phyloP scores from a whole-genome alignment of 2,797 vertebrate species.

The Artibeus lituratus region DNA sequence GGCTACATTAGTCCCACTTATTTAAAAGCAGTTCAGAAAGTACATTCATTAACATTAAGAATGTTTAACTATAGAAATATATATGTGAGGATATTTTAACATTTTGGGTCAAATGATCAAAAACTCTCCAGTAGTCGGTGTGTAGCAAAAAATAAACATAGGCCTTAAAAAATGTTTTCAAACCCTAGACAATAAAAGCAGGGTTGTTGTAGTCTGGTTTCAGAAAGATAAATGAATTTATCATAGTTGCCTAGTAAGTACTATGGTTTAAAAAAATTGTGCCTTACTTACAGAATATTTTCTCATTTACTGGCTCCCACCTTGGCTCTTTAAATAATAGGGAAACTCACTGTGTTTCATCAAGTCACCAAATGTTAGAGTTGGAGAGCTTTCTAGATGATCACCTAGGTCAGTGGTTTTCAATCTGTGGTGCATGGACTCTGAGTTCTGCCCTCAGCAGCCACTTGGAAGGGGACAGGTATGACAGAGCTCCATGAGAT shows the following conservation, averaged over 20 bases:
- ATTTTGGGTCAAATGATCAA: not conserved
- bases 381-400: not conserved
- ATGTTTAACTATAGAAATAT: conserved; percentile 25
- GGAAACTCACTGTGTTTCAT: not conserved
- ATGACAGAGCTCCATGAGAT: not conserved
- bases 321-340: not conserved
- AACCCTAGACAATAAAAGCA: not conserved
- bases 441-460: not conserved
- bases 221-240: not conserved
- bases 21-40: conserved; percentile 28
- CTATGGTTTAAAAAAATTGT: not conserved
- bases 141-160: conserved; percentile 4
- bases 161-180: not conserved
- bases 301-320: not conserved
- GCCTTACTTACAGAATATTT: not conserved
- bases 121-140: not conserved
- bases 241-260: not conserved
- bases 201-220: not conserved
- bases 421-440: not conserved
- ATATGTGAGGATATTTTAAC: not conserved
- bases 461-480: not conserved
- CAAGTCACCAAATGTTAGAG: not conserved
- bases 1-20: not conserved
- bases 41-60: not conserved
- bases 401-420: not conserved